Conservation (phyloP, 1,140 invertebrate genomes). For the Microplitis mediator region DNA sequence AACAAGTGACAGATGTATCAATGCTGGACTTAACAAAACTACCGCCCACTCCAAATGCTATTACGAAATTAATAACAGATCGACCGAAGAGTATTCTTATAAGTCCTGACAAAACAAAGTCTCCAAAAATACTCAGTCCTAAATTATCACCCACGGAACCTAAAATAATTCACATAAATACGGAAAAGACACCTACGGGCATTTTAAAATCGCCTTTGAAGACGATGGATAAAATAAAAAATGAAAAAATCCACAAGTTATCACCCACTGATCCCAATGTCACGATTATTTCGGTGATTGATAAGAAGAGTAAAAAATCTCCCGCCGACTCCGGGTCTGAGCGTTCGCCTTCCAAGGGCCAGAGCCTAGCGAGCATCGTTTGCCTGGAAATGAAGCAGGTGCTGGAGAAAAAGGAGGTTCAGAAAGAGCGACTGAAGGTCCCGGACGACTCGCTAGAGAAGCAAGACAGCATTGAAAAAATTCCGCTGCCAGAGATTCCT, state of each 20-base stretch:
- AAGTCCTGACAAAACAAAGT: constrained; percentile 51
- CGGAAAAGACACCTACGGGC: constrained; percentile 46
- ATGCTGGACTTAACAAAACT: constrained; percentile 57
- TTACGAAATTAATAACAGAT: constrained; percentile 41
- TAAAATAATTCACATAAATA: constrained; percentile 43
- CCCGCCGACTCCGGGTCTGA: constrained; percentile 34
- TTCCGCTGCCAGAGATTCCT: constrained; percentile 56
- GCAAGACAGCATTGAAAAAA: constrained; percentile 58
- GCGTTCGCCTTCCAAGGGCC: constrained; percentile 35
- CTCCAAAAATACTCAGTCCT: constrained; percentile 46
- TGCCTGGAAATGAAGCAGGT: constrained; percentile 55
- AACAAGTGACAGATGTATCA: constrained; percentile 62
- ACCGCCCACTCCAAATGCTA: constrained; percentile 36
- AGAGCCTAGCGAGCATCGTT: constrained; percentile 50
- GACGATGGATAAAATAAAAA: constrained; percentile 49
- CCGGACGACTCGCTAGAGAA: constrained; percentile 54
- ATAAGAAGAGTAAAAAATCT: constrained; percentile 21
- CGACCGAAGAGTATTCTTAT: constrained; percentile 48
- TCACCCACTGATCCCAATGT: constrained; percentile 50
- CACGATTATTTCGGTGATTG: constrained; percentile 48
- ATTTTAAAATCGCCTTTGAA: constrained; percentile 27
- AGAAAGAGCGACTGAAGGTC: constrained; percentile 45
- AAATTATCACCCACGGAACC: constrained; percentile 54
- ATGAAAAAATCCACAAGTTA: constrained; percentile 47
- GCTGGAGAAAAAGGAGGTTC: constrained; percentile 41